Evolutionary conservation across 35 echinoderm and acorn worm genomes (phyloP).

Genomic region (Diadema setosum): DNA sequence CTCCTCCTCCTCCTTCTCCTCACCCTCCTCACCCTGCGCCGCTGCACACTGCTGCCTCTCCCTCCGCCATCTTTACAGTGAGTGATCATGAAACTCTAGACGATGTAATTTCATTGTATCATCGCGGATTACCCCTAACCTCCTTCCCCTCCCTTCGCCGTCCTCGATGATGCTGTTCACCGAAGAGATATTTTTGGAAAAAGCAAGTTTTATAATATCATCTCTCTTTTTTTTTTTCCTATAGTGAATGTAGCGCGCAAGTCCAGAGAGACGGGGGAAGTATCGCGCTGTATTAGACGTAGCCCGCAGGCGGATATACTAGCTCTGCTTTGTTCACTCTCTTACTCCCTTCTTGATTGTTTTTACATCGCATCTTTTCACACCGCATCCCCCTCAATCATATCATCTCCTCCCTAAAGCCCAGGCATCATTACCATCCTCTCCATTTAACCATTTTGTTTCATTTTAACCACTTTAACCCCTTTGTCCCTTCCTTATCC

Average conservation of each 20-base stretch:
- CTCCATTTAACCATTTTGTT: too few relatives aligned
- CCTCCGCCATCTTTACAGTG: neutral
- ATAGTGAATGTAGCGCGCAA: too few relatives aligned
- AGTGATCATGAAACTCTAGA: slow-evolving; percentile 1
- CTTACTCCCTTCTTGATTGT: neutral
- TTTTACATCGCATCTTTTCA: slow-evolving; percentile 24
- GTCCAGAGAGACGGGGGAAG: neutral
- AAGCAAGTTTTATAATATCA: too few relatives aligned
- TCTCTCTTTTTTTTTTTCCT: too few relatives aligned
- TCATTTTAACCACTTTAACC: too few relatives aligned
- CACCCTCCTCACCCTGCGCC: neutral
- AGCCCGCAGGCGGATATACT: neutral
- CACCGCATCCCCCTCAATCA: slow-evolving; percentile 8
- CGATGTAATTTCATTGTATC: slow-evolving; percentile 7
- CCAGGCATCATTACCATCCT: neutral
- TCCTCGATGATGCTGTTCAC: too few relatives aligned
- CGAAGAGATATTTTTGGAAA: too few relatives aligned
- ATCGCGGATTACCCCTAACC: neutral
- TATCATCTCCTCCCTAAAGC: slow-evolving; percentile 5
- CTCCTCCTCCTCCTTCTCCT: neutral
- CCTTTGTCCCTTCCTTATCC: too few relatives aligned
- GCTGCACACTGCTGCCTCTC: neutral
- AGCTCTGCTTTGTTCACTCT: slow-evolving; percentile 6
- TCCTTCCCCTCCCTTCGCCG: too few relatives aligned
- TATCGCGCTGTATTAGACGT: slow-evolving; percentile 1